Base-by-base conservation (phyloP, 2,888 invertebrate species). In the Apamea epomidion region DNA sequence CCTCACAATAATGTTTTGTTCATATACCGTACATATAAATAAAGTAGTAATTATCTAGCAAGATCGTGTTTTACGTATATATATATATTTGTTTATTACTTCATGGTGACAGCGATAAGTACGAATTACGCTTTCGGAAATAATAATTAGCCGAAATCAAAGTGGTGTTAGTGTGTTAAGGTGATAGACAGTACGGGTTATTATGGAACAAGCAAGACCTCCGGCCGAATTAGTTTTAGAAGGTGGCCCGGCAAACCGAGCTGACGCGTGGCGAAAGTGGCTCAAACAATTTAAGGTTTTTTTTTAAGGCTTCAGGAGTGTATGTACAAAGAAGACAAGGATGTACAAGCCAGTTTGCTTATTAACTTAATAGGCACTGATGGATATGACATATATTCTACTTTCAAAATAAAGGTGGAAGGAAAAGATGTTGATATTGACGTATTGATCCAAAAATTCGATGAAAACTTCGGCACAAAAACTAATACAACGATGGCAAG, bases 321-420 rank as follows among this genome's bases (percentile, higher is more conserved):
- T n/a, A n/a, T n/a, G n/a, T 48, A 48, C n/a, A 80, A 51, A 25
- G 58, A 32, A 48, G 29, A 70, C 7, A 45, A n/a, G 14, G 58
- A 21, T 70, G 70, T 71, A 16, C 54, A 71, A 65, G 65, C 65
- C 3, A 71, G 37, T 10, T 45, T 71, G 25, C 54, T 79, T 16
- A 64, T 75, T 12, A 70, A 65, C n/a, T 54, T 74, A 18, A 74
- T 79, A 32, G 79, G 74, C 12, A 18, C 69, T 48, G 79, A 70
- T 42, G 64, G 71, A 51, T 48, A 58, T 8, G 70, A 75, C 45
- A 45, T 76, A 25, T 71, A 76, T 45, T 42, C 54, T 8, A 69
- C 74, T 48, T 78, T 74, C 32, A 74, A 45, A 32, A 32, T 32
- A 32, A 32, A 32, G 32, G 2, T 32, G 32, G 32, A 32, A 32